Evolutionary conservation across 2,888 invertebrate genomes (phyloP).

Genomic region (Caenorhabditis angaria): DNA sequence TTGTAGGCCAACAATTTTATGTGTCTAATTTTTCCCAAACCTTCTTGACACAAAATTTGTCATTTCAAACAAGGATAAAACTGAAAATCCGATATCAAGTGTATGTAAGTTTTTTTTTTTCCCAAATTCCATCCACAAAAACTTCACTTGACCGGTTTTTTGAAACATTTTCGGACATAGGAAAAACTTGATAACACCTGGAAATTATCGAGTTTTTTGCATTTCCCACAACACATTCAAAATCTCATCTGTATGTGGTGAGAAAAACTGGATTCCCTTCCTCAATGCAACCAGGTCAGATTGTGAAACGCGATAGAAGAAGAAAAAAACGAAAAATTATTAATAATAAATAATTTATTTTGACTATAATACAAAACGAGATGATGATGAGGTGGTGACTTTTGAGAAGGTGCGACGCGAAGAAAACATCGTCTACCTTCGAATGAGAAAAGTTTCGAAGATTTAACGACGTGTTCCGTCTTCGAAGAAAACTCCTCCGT

Average conservation of each 20-base stretch:
- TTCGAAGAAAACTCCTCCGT: constrained; percentile 68
- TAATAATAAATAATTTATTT: background rate
- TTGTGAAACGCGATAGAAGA: background rate
- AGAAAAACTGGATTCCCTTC: no score
- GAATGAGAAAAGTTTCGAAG: background rate
- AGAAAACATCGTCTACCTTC: constrained; percentile 42
- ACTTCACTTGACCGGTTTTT: no score
- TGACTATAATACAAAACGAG: constrained; percentile 14
- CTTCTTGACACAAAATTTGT: no score
- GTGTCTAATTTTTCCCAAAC: no score
- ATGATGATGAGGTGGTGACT: constrained; percentile 10
- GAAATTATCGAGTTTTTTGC: background rate
- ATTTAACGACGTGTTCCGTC: constrained; percentile 63
- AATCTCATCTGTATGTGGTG: background rate
- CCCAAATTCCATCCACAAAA: no score
- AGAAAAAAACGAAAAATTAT: background rate
- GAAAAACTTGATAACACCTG: background rate
- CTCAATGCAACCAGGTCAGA: background rate
- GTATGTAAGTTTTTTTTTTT: no score
- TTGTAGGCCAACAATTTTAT: background rate
- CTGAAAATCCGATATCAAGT: no score
- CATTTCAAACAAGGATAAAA: no score
- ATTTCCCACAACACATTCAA: no score
- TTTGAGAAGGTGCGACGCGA: constrained; percentile 39
- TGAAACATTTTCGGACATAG: background rate